A percentile compares a stretch with the other conserved stretches of the same genome.
Conservation (phyloP, 2,888 invertebrate species). For the Heterodera filipjevi region DNA sequence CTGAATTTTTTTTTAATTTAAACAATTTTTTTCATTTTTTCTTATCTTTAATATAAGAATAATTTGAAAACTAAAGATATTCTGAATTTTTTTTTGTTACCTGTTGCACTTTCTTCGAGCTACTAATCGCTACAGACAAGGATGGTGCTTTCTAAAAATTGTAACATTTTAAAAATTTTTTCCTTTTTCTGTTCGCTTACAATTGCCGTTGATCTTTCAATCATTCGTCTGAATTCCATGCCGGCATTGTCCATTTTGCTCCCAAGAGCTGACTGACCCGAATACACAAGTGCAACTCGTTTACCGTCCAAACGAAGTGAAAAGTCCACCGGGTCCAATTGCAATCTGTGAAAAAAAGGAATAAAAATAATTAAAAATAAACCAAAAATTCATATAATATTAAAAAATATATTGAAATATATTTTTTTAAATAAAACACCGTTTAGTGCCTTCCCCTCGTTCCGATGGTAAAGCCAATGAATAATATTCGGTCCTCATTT, state of each 20-base stretch:
- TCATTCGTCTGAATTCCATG: slow-evolving; percentile 77
- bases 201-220: slow-evolving; percentile 86
- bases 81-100: no score
- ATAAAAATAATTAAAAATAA: background rate
- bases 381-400: no score
- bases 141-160: slow-evolving; percentile 83
- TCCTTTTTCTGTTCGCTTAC: slow-evolving; percentile 40
- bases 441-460: background rate
- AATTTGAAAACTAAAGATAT: no score
- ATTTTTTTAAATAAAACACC: no score
- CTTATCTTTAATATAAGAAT: no score
- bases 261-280: slow-evolving; percentile 77
- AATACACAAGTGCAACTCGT: slow-evolving; percentile 68
- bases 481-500: slow-evolving; percentile 47
- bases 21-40: slow-evolving; percentile 28
- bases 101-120: slow-evolving; percentile 69
- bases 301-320: slow-evolving; percentile 76
- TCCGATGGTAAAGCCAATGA: slow-evolving; percentile 48
- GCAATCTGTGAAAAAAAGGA: slow-evolving; percentile 70
- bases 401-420: no score
- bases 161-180: slow-evolving; percentile 67
- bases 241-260: slow-evolving; percentile 77
- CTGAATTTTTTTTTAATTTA: background rate
- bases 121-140: slow-evolving; percentile 78
- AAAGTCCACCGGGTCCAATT: slow-evolving; percentile 37